Conservation (phyloP, 2,888 invertebrate species). For the Cyrtodaria siliqua region DNA sequence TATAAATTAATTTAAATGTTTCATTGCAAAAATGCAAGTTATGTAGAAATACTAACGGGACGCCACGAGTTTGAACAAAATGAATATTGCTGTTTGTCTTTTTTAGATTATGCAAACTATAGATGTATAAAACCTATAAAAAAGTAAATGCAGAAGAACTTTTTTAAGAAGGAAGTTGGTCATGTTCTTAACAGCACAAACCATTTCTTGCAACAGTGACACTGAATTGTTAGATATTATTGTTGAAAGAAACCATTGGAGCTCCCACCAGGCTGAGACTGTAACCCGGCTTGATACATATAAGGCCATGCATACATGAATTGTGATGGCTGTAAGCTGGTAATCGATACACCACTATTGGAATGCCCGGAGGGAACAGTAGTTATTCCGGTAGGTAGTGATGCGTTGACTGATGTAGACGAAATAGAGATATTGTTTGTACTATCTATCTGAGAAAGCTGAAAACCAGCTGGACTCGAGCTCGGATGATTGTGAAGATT, state of each 20-base stretch:
- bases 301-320: slow-evolving; percentile 65
- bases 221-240: neutral
- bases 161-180: no score
- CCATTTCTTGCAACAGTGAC: no score
- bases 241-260: slow-evolving; percentile 17
- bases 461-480: neutral
- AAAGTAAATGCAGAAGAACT: no score
- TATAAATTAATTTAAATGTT: no score
- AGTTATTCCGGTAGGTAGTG: neutral
- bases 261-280: slow-evolving; percentile 11
- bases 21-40: no score
- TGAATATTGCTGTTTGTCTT: no score
- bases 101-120: no score
- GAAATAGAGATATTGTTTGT: slow-evolving; percentile 3
- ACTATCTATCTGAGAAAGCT: slow-evolving; percentile 11
- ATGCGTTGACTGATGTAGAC: neutral
- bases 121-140: no score
- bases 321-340: slow-evolving; percentile 25
- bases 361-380: neutral
- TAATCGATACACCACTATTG: slow-evolving; percentile 8
- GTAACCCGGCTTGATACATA: slow-evolving; percentile 30
- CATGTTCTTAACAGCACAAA: no score
- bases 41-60: no score
- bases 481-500: slow-evolving; percentile 22
- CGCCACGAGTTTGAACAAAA: no score